Base-by-base conservation (phyloP, 2,888 invertebrate species). In the Venusia cambrica region DNA sequence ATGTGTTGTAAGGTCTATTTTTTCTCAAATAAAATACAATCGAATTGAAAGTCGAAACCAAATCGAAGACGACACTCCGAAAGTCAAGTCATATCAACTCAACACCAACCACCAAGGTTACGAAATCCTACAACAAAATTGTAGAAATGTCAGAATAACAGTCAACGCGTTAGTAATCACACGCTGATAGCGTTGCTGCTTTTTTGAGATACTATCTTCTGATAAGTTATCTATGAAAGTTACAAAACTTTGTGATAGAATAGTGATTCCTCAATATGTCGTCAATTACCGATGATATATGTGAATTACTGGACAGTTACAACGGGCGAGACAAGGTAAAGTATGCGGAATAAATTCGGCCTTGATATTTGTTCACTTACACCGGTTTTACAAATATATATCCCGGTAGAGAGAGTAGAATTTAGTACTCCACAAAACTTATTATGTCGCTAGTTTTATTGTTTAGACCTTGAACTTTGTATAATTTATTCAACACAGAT, bases 271-370 rank as follows among this genome's bases (percentile, higher is more conserved):
- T 21, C 35, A 62, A 49, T 45, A 87, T 85, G 85, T 72, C 78
- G 54, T 68, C 79, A 9, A 31, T 78, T 38, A 51, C 73, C 29
- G 87, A 87, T 63, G 90, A 90, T 84, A 88, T 92, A 65, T 92
- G 92, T 71, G 90, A 91, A 60, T 89, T 94, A 62, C 85, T 96
- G 51, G 93, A 94, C 47, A 93, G 92, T 25, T 94, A 96, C 67
- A 91, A 91, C 65, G 96, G 96, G n/a, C 89, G 96, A 67, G 96
- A 96, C 84, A 95, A 95, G 90, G 92, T 92, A 83, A 73, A 59
- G 50, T 62, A 76, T 72, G 72, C 77, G 75, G 76, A 80, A 77
- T 57, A 30, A 19, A 38, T 46, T 27, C 26, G 53, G 45, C 72
- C 71, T 75, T 70, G 71, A 54, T 67, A 67, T 71, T 63, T 62